Conservation (phyloP, 2,797 vertebrate species). For the Crocidura indochinensis region DNA sequence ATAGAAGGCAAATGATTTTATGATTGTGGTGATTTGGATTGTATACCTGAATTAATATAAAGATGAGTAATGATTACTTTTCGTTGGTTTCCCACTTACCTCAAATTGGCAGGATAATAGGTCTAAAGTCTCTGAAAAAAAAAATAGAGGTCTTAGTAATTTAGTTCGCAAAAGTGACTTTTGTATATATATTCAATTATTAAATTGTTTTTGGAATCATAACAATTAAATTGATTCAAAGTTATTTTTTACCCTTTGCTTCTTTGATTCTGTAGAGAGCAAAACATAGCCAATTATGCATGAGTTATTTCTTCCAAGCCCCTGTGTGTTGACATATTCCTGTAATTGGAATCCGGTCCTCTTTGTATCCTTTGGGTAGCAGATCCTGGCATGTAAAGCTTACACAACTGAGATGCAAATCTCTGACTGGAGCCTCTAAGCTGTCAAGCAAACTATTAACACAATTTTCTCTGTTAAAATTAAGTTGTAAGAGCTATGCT, state of each 20-base stretch:
- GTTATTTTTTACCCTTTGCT: not conserved
- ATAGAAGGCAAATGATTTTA: not conserved
- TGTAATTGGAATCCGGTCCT: constrained; percentile 39
- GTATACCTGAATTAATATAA: constrained; percentile 26
- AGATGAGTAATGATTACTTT: not conserved
- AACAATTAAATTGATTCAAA: not conserved
- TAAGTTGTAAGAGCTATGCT: constrained; percentile 48
- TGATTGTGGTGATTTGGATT: constrained; percentile 28
- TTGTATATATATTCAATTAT: not conserved
- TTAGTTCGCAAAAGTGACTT: not conserved
- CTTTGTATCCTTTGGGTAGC: constrained; percentile 53
- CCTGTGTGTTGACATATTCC: constrained; percentile 23
- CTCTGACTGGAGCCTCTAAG: constrained; percentile 60
- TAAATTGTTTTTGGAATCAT: not conserved
- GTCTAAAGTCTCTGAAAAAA: not conserved
- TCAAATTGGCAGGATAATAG: not conserved
- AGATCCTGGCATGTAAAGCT: constrained; percentile 63
- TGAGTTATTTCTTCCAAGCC: constrained; percentile 52
- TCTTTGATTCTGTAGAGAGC: not conserved
- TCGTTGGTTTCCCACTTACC: not conserved
- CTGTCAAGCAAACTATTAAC: constrained; percentile 43
- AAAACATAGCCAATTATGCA: constrained; percentile 46
- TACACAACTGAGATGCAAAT: constrained; percentile 60
- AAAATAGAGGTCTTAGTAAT: not conserved
- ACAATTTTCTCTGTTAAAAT: constrained; percentile 55